Percentiles rank a stretch among this genome's conserved stretches.
These are phyloP conservation scores for Chelmon rostratus DNA, from an alignment of 2,797 vertebrate species.

Conservation along the genomic window DNA sequence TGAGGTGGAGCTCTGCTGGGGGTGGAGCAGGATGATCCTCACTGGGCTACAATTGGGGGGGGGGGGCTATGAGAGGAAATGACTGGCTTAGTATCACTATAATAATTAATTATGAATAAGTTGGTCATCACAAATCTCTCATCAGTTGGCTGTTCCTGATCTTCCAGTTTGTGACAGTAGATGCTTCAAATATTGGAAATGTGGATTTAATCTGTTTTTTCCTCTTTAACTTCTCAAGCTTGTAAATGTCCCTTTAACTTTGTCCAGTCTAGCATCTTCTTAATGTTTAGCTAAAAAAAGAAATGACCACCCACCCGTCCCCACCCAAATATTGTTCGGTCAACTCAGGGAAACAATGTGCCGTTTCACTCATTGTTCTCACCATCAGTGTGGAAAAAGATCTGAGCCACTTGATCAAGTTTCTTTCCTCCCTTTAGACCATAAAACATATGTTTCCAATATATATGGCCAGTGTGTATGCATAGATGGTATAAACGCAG, in stretches of 20 bases:
- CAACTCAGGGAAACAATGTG: not conserved
- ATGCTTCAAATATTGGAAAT: not conserved
- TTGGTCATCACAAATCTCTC: not conserved
- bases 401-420: not conserved
- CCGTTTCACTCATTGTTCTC: too few species aligned
- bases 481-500: not conserved
- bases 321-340: not conserved
- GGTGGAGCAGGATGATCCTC: constrained; percentile 28
- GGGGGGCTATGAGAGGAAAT: not conserved
- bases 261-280: not conserved
- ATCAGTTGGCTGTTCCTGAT: not conserved
- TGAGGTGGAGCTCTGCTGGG: constrained; percentile 27
- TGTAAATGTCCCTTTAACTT: not conserved
- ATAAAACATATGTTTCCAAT: not conserved
- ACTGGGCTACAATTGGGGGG: not conserved
- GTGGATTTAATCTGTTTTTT: not conserved
- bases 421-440: not conserved
- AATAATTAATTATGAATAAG: constrained; percentile 15
- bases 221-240: not conserved
- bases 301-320: too few species aligned
- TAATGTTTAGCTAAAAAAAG: not conserved
- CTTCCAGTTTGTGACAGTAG: not conserved
- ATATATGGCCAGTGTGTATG: not conserved
- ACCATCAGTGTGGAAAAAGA: not conserved
- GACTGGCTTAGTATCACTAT: not conserved